Percentiles rank a stretch among this genome's conserved stretches.
These are phyloP conservation scores for Acropora tenuis DNA, from an alignment of 64 coral and sea anemone species.

Conservation along the genomic window DNA sequence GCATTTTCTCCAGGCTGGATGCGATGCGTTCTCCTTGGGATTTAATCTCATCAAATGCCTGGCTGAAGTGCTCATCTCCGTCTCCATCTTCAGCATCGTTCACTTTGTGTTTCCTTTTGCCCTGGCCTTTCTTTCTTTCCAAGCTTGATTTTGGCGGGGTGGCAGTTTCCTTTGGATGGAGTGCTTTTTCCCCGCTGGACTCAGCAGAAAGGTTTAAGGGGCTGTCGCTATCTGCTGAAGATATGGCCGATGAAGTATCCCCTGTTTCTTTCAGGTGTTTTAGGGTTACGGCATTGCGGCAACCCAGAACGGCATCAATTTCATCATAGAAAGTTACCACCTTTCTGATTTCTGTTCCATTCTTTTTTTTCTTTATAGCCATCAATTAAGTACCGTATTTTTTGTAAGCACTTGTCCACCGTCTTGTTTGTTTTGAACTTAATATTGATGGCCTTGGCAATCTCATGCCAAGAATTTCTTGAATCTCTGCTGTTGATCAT, in stretches of 20 bases:
- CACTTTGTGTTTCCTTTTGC: neutral
- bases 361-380: constrained; percentile 26
- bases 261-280: neutral
- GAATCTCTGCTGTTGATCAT: constrained; percentile 27
- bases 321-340: no score
- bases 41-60: neutral
- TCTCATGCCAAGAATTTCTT: constrained; percentile 20
- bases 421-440: neutral
- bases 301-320: no score
- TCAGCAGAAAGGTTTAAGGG: neutral
- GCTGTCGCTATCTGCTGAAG: neutral
- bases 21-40: neutral
- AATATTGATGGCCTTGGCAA: neutral
- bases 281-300: neutral
- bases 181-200: constrained; percentile 12
- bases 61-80: neutral
- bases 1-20: neutral
- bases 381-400: neutral
- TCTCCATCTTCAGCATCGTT: neutral
- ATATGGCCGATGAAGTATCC: neutral
- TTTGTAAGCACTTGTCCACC: no score
- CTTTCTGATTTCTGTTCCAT: constrained; percentile 19
- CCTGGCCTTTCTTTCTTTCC: no score
- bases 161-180: constrained; percentile 42
- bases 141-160: neutral